Evolutionary conservation across 2,888 invertebrate species (phyloP).

Genomic region (Eugnorisma glareosa): DNA sequence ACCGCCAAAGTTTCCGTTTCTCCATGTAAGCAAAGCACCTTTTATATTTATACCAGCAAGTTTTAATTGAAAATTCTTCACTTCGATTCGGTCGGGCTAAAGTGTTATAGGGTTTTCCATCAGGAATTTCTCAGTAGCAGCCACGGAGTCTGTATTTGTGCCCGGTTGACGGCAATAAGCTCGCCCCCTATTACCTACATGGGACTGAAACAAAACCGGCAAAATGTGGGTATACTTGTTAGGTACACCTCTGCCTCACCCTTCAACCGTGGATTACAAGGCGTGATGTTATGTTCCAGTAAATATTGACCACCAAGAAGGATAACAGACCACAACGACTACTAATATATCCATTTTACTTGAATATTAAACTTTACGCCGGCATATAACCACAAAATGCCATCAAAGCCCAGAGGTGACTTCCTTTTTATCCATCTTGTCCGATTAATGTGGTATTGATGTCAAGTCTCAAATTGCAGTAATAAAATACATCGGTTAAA

Average conservation of each 20-base stretch:
- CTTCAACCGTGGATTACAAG: not conserved
- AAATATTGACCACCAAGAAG: not conserved
- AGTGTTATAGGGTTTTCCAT: not conserved
- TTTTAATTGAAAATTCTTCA: constrained; percentile 5
- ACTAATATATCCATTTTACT: constrained; percentile 1
- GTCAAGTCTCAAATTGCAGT: constrained; percentile 34
- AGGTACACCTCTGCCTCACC: not conserved
- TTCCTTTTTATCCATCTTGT: constrained; percentile 37
- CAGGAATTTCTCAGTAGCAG: not conserved
- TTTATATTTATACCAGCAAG: not conserved
- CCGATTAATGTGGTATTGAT: constrained; percentile 29
- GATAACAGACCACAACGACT: not conserved
- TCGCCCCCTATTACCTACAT: not conserved
- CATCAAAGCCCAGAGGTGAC: constrained; percentile 20
- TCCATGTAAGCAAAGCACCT: not conserved
- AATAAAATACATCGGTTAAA: constrained; percentile 23
- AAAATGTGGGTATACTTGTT: not conserved
- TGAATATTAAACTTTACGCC: constrained; percentile 4
- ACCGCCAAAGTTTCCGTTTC: constrained; percentile 1
- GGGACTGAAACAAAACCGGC: not conserved
- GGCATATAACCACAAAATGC: constrained; percentile 20
- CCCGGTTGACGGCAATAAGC: not conserved
- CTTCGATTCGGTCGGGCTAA: not conserved
- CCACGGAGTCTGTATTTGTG: too few relatives aligned
- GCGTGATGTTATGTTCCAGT: not conserved